Evolutionary conservation across 2,797 vertebrate species (phyloP).

Genomic region (Thripadectes ignobilis): DNA sequence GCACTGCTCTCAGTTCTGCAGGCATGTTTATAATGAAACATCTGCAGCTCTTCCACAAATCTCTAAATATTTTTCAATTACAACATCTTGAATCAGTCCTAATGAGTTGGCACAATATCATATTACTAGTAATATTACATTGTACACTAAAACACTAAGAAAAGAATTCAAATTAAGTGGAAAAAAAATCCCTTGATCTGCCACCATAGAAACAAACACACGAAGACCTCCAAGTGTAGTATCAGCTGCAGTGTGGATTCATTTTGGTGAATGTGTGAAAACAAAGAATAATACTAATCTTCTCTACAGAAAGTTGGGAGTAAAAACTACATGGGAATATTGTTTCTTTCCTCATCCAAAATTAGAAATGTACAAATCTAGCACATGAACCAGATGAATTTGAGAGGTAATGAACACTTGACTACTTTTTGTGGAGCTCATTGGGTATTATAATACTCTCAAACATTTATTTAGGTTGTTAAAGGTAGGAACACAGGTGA

Average conservation of each 20-base stretch:
- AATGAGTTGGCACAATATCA: not conserved
- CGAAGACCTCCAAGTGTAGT: accelerated
- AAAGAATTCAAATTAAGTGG: not conserved
- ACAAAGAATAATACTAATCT: not conserved
- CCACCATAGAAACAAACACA: not conserved
- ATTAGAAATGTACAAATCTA: not conserved
- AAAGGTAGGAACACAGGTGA: not conserved
- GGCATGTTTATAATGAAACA: conserved; percentile 22
- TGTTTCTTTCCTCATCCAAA: not conserved
- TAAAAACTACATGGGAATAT: not conserved
- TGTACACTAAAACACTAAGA: not conserved
- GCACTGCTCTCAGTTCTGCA: not conserved
- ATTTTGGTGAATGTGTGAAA: not conserved
- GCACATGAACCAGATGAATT: not conserved
- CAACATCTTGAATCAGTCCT: not conserved
- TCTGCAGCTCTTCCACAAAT: conserved; percentile 19
- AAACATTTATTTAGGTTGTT: not conserved
- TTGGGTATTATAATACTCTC: not conserved
- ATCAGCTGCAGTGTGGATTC: not conserved
- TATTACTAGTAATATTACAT: not conserved
- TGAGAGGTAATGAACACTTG: not conserved
- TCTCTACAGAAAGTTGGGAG: not conserved
- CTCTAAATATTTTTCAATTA: conserved; percentile 26
- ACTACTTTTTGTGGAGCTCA: not conserved
- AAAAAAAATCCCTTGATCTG: not conserved